Evolutionary conservation across 92 coral and sea anemone species (phyloP), one percentile per base, ranked within the genome.

Genomic region (Siderastrea siderea): DNA sequence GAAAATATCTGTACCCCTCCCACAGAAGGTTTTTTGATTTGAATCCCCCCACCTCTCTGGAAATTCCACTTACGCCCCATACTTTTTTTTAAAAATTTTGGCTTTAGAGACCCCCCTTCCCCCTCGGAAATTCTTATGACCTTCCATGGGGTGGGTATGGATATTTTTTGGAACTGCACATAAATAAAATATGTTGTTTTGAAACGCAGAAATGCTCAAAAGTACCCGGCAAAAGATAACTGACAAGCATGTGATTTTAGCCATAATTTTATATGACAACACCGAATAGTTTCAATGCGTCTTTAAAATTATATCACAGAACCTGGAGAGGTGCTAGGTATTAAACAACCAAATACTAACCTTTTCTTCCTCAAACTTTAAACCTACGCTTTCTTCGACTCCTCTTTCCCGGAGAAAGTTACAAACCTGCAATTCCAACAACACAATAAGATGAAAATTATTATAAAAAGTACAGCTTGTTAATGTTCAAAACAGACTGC

Each of bases 341-440:
- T n/a, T n/a, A n/a, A n/a, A n/a, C n/a, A n/a, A n/a, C n/a, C n/a
- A n/a, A n/a, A n/a, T n/a, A n/a, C n/a, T n/a, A n/a, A n/a, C n/a
- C n/a, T n/a, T n/a, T n/a, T n/a, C n/a, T n/a, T n/a, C n/a, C n/a
- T 79, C 65, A 80, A 87, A 87, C 70, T 87, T 87, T 73, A 49
- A 46, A 55, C 79, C 63, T 55, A 87, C 90, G 54, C 80, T 70
- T 71, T 80, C 80, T 70, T 69, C 72, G 47, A 87, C 86, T 79
- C 80, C 90, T 71, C 80, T 60, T 68, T 68, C 19, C 57, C 72
- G 72, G 70, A 87, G 74, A 79, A 79, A 79, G 59, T 78, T 80
- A 79, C 80, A 79, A 87, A 79, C 90, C 90, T 86, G 71, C 67
- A 58, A 86, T 67, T 44, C 13, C 53, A 84, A 72, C 79, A 84